phyloP scores from a whole-genome alignment of 2,888 invertebrate species.

The Ceraclea dissimilis region DNA sequence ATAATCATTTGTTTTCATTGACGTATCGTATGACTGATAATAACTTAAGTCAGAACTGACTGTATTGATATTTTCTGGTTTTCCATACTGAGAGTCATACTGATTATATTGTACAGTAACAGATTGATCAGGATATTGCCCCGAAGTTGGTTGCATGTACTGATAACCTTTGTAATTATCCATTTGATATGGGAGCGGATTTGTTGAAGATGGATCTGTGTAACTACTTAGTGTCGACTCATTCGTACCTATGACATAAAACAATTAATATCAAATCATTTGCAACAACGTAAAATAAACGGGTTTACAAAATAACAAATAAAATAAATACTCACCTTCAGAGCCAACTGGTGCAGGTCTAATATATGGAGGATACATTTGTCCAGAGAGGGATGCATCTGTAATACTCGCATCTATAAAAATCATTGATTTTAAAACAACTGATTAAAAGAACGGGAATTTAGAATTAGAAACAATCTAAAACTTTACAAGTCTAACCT shows the following conservation, averaged over 20 bases:
- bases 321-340: slow-evolving; percentile 42
- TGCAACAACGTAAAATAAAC: background rate
- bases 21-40: slow-evolving; percentile 14
- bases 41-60: slow-evolving; percentile 5
- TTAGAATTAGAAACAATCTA: too few relatives aligned
- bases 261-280: background rate
- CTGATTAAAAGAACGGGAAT: too few relatives aligned
- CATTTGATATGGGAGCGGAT: slow-evolving; percentile 8
- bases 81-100: slow-evolving; percentile 5
- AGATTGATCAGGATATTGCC: slow-evolving; percentile 17
- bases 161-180: slow-evolving; percentile 20
- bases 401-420: background rate
- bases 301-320: background rate
- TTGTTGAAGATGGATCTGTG: slow-evolving; percentile 12
- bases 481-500: background rate
- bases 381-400: slow-evolving; percentile 36
- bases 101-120: slow-evolving; percentile 7
- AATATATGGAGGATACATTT: slow-evolving; percentile 53
- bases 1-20: background rate
- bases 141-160: slow-evolving; percentile 14
- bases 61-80: slow-evolving; percentile 6
- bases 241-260: slow-evolving; percentile 18
- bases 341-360: slow-evolving; percentile 68
- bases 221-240: slow-evolving; percentile 13
- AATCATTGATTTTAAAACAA: background rate